Evolutionary conservation across 2,888 invertebrate species (phyloP).

Genomic region (Ernsta delagoae): DNA sequence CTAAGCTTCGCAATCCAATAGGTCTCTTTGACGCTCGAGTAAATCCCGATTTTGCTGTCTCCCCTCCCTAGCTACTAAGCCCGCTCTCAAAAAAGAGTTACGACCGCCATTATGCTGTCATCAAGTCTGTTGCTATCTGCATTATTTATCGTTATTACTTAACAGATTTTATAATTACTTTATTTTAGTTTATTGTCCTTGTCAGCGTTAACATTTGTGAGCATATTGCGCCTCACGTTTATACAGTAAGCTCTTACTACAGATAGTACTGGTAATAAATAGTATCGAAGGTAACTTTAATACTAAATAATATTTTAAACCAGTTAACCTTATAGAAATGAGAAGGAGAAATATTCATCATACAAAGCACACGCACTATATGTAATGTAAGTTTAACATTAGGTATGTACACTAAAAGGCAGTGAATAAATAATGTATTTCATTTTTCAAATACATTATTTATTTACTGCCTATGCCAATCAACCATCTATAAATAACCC

Average conservation of each 20-base stretch:
- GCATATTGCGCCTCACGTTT: neutral
- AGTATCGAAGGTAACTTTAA: neutral
- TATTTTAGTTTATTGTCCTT: neutral
- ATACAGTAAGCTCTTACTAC: too few relatives aligned
- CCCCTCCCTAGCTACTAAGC: too few relatives aligned
- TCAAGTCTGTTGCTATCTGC: conserved; percentile 22
- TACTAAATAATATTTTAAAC: neutral
- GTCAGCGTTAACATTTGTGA: neutral
- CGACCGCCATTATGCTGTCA: conserved; percentile 28
- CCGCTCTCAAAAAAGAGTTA: conserved; percentile 31
- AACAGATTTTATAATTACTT: conserved; percentile 9
- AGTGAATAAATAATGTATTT: too few relatives aligned
- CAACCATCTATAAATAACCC: too few relatives aligned
- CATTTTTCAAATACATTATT: too few relatives aligned
- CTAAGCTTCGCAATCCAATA: too few relatives aligned
- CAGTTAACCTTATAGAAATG: neutral
- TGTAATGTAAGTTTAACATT: too few relatives aligned
- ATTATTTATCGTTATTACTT: conserved; percentile 27
- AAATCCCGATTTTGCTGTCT: too few relatives aligned
- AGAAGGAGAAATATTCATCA: neutral
- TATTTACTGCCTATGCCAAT: too few relatives aligned
- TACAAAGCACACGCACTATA: neutral
- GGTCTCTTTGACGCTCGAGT: too few relatives aligned
- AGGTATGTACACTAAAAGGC: too few relatives aligned
- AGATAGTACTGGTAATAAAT: neutral